Conservation (phyloP, 2,113 vertebrate species). For the Aepyceros melampus region DNA sequence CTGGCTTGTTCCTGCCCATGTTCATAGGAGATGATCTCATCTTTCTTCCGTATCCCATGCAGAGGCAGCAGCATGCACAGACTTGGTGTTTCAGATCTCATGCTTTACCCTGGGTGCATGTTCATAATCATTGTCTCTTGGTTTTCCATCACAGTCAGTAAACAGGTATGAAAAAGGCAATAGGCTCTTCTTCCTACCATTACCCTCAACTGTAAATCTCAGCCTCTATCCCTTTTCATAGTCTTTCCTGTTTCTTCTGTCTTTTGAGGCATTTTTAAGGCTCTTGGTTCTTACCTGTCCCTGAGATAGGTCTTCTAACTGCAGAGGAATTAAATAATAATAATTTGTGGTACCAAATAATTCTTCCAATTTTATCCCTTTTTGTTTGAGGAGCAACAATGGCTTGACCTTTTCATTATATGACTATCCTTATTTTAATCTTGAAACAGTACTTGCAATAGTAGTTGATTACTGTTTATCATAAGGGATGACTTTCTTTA, state of each 20-base stretch:
- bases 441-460: not conserved
- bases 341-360: not conserved
- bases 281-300: not conserved
- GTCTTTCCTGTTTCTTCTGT: not conserved
- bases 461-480: not conserved
- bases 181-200: not conserved
- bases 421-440: not conserved
- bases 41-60: not conserved
- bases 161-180: not conserved
- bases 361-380: not conserved
- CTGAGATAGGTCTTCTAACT: not conserved
- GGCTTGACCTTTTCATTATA: constrained; percentile 23
- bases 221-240: not conserved
- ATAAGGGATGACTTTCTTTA: not conserved
- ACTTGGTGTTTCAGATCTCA: constrained; percentile 23
- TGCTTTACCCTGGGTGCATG: not conserved
- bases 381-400: constrained; percentile 15
- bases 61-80: constrained; percentile 24
- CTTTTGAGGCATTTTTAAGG: constrained; percentile 11
- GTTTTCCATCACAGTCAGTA: not conserved
- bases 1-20: not conserved
- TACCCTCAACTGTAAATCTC: not conserved
- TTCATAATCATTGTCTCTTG: not conserved
- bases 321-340: not conserved
- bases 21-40: not conserved